These are phyloP conservation scores for Vidua chalybeata DNA, from an alignment of 2,113 vertebrate genomes.

Conservation along the genomic window DNA sequence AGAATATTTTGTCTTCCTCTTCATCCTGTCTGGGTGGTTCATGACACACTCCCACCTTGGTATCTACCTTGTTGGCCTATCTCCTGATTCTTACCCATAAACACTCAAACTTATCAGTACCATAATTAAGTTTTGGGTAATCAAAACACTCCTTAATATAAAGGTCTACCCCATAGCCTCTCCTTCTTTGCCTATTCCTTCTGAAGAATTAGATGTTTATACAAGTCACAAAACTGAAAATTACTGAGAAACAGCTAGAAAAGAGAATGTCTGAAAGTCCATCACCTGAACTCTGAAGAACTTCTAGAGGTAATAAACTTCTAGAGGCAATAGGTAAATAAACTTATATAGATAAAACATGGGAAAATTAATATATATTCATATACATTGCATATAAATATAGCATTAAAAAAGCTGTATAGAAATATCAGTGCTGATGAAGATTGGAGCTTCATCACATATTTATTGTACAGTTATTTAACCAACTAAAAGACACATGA, in stretches of 20 bases:
- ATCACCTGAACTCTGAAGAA: background rate
- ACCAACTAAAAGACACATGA: background rate
- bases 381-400: background rate
- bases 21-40: background rate
- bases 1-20: background rate
- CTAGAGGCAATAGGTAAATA: background rate
- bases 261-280: background rate
- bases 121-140: background rate
- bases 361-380: background rate
- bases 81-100: background rate
- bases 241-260: background rate
- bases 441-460: background rate
- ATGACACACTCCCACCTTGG: background rate
- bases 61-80: background rate
- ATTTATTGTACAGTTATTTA: background rate
- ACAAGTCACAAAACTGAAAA: background rate
- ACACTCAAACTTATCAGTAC: background rate
- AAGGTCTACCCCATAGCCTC: fast-evolving
- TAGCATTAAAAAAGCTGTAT: background rate
- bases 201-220: background rate
- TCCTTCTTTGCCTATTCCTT: background rate
- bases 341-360: background rate
- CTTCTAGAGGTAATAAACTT: background rate
- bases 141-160: background rate
- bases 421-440: background rate